These are phyloP conservation scores for Brachystomella parvula DNA, from an alignment of 1,140 invertebrate genomes.

Conservation along the genomic window DNA sequence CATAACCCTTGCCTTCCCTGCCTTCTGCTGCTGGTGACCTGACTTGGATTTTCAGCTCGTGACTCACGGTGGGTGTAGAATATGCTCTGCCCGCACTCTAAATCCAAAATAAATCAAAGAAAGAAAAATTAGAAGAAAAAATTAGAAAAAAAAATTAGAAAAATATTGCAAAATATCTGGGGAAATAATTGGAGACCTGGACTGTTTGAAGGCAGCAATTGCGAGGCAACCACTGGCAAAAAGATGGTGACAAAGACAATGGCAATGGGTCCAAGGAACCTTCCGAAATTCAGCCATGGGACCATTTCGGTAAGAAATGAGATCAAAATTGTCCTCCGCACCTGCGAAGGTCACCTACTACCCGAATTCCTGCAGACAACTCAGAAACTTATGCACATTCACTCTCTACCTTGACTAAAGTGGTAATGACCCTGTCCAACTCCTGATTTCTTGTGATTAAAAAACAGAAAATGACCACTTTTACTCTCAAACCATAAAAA, in stretches of 20 bases:
- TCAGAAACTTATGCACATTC: background rate
- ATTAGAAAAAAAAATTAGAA: background rate
- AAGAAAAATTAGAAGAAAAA: background rate
- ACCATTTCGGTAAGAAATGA: background rate
- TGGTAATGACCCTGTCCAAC: too few species aligned
- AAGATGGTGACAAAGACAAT: background rate
- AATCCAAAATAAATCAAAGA: slow-evolving; percentile 13
- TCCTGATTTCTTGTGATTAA: background rate
- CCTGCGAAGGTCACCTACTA: background rate
- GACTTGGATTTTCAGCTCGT: slow-evolving; percentile 23
- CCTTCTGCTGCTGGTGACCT: background rate
- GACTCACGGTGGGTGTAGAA: slow-evolving; percentile 41
- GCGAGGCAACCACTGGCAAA: background rate
- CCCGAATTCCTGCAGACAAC: background rate
- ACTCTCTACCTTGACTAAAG: background rate
- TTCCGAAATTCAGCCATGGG: background rate
- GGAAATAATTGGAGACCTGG: slow-evolving; percentile 12
- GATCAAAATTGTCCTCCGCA: background rate
- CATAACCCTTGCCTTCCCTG: slow-evolving; percentile 27
- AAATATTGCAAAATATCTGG: background rate
- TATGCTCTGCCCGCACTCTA: slow-evolving; percentile 40
- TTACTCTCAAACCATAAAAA: background rate
- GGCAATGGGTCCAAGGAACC: background rate
- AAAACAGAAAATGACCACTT: background rate
- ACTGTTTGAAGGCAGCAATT: slow-evolving; percentile 18